phyloP scores from a whole-genome alignment of 2,888 invertebrate genomes.

The Monopis laevigella region DNA sequence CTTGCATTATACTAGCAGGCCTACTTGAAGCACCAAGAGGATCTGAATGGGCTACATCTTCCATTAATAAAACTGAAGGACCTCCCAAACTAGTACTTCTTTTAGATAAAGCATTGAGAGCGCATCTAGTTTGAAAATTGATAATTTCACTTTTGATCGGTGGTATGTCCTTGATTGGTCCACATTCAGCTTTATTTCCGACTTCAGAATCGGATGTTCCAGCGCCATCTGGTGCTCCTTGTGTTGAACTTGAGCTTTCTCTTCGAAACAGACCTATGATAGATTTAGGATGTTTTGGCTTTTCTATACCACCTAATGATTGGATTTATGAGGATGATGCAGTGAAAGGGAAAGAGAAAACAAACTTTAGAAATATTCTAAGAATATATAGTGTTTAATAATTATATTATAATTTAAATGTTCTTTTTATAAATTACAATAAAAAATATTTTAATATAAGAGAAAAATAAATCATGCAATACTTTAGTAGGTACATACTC shows the following conservation, averaged over 20 bases:
- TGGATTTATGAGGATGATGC: slow-evolving; percentile 23
- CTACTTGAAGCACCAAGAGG: slow-evolving; percentile 71
- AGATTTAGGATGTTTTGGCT: slow-evolving; percentile 85
- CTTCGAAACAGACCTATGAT: slow-evolving; percentile 90
- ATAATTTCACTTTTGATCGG: slow-evolving; percentile 45
- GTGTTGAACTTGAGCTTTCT: slow-evolving; percentile 80
- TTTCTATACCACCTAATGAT: slow-evolving; percentile 82
- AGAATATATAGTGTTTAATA: not conserved
- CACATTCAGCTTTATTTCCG: slow-evolving; percentile 34
- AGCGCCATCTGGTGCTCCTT: slow-evolving; percentile 56
- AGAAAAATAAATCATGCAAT: too few species aligned
- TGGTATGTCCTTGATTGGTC: slow-evolving; percentile 48
- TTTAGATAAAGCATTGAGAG: slow-evolving; percentile 47
- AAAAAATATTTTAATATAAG: too few species aligned
- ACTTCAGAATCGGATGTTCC: slow-evolving; percentile 69
- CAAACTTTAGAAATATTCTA: slow-evolving; percentile 18
- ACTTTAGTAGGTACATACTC: too few species aligned
- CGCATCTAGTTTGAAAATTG: slow-evolving; percentile 36
- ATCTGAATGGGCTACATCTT: slow-evolving; percentile 68
- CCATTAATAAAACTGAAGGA: slow-evolving; percentile 68
- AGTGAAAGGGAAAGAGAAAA: slow-evolving; percentile 32
- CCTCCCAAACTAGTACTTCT: slow-evolving; percentile 56
- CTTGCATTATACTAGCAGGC: slow-evolving; percentile 68
- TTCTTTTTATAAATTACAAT: too few species aligned
- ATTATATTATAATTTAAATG: too few species aligned